Base-by-base conservation (phyloP, 37 sponge, comb jelly and placozoan genomes). In the Aphrocallistes beatrix region DNA sequence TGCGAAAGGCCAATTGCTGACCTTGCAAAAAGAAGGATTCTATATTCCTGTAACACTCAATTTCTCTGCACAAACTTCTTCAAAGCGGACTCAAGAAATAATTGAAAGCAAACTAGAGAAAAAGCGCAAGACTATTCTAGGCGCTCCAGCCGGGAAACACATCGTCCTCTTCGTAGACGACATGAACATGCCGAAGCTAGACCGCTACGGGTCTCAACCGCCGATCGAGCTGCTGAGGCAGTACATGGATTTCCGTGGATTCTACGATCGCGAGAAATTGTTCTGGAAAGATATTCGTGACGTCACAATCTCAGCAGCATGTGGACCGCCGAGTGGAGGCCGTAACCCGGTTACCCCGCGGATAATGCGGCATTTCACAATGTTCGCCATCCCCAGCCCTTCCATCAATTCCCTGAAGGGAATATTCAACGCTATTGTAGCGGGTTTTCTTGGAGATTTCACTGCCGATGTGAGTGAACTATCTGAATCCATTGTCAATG, bases 131-230 rank as follows among this genome's bases (percentile, higher is more conserved):
- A 98, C 90, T 37, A 91, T 98, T 50, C 87, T 98, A 32, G 95
- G 99, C 89, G 99, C 99, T 25, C 99, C 99, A 23, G 51, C 88
- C n/a, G 99, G 92, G 23, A 98, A 98, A 75, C 88, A 88, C 25
- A 86, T 98, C n/a, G 90, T 92, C 34, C 39, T 98, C 38, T 95
- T 98, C 85, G 94, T 98, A 39, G 99, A 98, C 87, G 99, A 98
- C 51, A 87, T 98, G 49, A 98, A 98, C 88, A 98, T 98, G 99
- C 99, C 99, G n/a, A 98, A 98, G 51, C 86, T 95, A 83, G 99
- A 98, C 86, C 87, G 85, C n/a, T 98, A 95, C 86, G 99, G 99
- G n/a, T 92, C 96, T 23, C 99, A 98, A 88, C 99, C 99, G 50
- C 96, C 99, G n/a, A 92, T 98, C 51, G 99, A 98, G 60, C 90